Evolutionary conservation across 2,797 vertebrate species (phyloP).

Genomic region (Poeciliopsis infans): DNA sequence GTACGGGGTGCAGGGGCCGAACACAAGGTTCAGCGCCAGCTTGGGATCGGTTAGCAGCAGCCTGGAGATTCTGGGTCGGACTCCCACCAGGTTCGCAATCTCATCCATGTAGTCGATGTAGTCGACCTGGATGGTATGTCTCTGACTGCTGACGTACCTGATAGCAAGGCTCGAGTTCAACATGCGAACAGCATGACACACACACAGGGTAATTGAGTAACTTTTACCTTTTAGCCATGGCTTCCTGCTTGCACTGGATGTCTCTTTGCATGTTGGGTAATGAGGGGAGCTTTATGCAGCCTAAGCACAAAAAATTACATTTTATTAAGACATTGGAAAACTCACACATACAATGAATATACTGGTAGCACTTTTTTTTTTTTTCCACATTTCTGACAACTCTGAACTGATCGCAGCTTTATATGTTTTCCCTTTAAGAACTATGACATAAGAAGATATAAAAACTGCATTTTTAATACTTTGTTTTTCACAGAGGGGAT

Average conservation of each 20-base stretch:
- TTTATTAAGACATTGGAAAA: background rate
- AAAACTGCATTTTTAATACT: background rate
- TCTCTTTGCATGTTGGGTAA: constrained; percentile 75
- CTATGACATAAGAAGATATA: background rate
- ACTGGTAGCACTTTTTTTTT: background rate
- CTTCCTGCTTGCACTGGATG: constrained; percentile 65
- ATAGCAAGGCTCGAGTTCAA: constrained; percentile 7
- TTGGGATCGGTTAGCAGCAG: constrained; percentile 85
- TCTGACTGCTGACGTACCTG: constrained; percentile 86
- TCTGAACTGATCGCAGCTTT: background rate
- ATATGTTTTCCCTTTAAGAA: background rate
- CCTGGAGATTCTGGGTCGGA: constrained; percentile 73
- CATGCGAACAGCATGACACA: background rate
- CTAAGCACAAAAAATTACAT: constrained; percentile 42
- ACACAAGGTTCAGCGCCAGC: constrained; percentile 74
- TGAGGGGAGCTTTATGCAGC: constrained; percentile 75
- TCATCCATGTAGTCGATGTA: constrained; percentile 88
- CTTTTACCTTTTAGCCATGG: constrained; percentile 72
- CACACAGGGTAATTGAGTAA: background rate
- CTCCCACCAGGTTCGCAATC: constrained; percentile 80
- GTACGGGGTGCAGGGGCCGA: constrained; percentile 85
- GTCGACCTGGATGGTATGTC: constrained; percentile 89
- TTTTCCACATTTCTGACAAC: background rate
- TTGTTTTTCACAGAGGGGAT: background rate
- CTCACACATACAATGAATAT: background rate